Conservation (phyloP, 2,113 vertebrate genomes). For the Aegithalos caudatus region DNA sequence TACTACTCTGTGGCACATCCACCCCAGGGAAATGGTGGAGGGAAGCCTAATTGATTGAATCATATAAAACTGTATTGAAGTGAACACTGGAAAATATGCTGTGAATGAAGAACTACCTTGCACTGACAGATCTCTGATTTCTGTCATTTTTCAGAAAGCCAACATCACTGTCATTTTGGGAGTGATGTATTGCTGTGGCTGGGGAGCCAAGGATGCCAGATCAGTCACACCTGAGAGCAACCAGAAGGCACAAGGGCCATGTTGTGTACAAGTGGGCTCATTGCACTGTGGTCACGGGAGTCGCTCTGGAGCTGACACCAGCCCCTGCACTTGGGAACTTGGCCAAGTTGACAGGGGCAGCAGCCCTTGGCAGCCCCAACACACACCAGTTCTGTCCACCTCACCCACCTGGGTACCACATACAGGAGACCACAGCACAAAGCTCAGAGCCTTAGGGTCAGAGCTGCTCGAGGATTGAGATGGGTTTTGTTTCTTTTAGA, state of each 20-base stretch:
- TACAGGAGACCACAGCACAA: rapidly evolving
- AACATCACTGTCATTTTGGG: neutral
- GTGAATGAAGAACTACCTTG: neutral
- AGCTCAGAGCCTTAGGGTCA: neutral
- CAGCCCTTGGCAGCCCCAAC: rapidly evolving
- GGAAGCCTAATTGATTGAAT: neutral
- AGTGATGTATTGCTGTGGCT: neutral
- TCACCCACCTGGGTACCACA: neutral
- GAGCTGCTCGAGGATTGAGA: neutral
- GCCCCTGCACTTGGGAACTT: neutral
- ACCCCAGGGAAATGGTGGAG: neutral
- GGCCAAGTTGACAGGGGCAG: neutral
- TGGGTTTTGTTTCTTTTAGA: neutral
- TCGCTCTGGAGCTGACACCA: rapidly evolving
- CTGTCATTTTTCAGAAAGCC: neutral
- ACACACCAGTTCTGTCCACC: rapidly evolving
- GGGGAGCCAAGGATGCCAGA: neutral
- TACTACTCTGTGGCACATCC: neutral
- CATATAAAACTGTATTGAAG: neutral
- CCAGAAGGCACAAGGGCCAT: rapidly evolving
- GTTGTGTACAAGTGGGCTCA: neutral
- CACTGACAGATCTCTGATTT: neutral
- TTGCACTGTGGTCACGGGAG: rapidly evolving
- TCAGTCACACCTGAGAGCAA: neutral
- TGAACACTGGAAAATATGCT: neutral